Percentiles rank a stretch among this genome's conserved stretches.
Conservation (phyloP, 2,888 invertebrate species). For the Thumatha senex region DNA sequence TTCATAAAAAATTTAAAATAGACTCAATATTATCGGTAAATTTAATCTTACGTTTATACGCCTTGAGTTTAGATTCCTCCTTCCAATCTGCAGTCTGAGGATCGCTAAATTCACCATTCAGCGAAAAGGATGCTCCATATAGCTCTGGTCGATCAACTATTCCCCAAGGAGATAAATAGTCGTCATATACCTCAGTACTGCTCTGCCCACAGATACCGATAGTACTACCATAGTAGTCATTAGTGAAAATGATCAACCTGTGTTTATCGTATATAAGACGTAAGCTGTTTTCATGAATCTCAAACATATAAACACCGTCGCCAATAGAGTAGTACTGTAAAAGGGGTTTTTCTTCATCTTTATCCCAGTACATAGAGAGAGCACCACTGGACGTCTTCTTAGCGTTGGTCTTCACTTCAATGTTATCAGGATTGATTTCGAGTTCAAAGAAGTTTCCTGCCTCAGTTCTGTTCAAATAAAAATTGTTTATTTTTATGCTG, state of each 20-base stretch:
- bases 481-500: neutral
- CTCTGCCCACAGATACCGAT: slow-evolving; percentile 87
- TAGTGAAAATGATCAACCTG: slow-evolving; percentile 68
- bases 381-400: slow-evolving; percentile 59
- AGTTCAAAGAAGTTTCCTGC: slow-evolving; percentile 61
- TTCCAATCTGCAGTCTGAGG: slow-evolving; percentile 68
- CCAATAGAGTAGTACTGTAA: slow-evolving; percentile 70
- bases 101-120: slow-evolving; percentile 73
- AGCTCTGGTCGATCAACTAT: slow-evolving; percentile 76
- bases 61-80: slow-evolving; percentile 59
- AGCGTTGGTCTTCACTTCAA: slow-evolving; percentile 69
- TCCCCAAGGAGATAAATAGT: slow-evolving; percentile 83
- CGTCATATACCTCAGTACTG: slow-evolving; percentile 82
- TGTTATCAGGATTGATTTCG: slow-evolving; percentile 55
- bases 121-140: slow-evolving; percentile 83
- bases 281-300: slow-evolving; percentile 57
- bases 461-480: slow-evolving; percentile 44
- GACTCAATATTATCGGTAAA: slow-evolving; percentile 39
- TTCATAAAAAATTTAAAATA: too few relatives aligned
- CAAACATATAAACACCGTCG: slow-evolving; percentile 43
- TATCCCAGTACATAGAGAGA: slow-evolving; percentile 67
- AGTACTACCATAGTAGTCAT: slow-evolving; percentile 77
- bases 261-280: slow-evolving; percentile 84
- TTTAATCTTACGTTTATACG: slow-evolving; percentile 59
- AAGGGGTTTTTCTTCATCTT: slow-evolving; percentile 57